These are phyloP conservation scores for Premnoplex brunnescens DNA, from an alignment of 2,797 vertebrate genomes.

Conservation along the genomic window DNA sequence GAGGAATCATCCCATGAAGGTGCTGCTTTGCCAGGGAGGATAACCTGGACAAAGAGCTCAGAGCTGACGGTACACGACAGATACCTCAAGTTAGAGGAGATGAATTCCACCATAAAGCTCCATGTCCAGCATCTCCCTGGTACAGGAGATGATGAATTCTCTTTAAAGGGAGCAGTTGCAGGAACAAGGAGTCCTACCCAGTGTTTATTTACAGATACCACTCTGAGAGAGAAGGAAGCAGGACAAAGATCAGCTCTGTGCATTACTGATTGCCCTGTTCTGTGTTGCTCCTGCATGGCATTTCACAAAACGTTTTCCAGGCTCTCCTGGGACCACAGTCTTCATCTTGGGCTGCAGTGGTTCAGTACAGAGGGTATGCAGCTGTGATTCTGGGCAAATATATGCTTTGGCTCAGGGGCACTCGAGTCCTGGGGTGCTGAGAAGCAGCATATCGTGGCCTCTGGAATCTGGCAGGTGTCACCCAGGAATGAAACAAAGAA, in stretches of 20 bases:
- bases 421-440: neutral
- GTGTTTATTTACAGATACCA: neutral
- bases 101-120: neutral
- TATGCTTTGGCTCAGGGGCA: neutral
- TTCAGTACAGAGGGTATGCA: neutral
- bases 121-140: neutral
- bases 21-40: neutral
- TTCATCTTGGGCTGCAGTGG: neutral
- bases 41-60: neutral
- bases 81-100: neutral
- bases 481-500: neutral
- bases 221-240: neutral
- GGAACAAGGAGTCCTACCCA: neutral
- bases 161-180: neutral
- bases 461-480: neutral
- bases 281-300: neutral
- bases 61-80: neutral
- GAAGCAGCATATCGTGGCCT: neutral
- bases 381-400: neutral
- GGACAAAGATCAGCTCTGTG: neutral
- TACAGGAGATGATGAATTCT: neutral
- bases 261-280: neutral
- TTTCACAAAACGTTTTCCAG: neutral
- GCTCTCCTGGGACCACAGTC: neutral
- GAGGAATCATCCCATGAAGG: neutral